Percentiles rank a stretch among this genome's conserved stretches.
phyloP scores from a whole-genome alignment of 2,797 vertebrate genomes.

The Pantherophis vulpinus region DNA sequence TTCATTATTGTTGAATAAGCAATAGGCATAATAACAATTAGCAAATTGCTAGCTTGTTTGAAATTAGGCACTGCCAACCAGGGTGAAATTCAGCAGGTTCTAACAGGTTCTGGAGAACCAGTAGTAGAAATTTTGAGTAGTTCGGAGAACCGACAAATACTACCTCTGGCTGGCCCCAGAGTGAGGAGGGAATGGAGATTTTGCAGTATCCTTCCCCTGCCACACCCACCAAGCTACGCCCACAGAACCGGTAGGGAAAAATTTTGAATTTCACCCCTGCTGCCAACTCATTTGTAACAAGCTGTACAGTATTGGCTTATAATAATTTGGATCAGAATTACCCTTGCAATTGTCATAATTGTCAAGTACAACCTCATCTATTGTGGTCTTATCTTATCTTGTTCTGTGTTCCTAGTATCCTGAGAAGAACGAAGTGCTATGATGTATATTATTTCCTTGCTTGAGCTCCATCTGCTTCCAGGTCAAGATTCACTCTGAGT shows the following conservation, averaged over 20 bases:
- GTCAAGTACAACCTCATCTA: background rate
- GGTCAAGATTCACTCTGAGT: background rate
- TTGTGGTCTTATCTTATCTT: background rate
- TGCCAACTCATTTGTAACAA: background rate
- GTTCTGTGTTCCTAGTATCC: background rate
- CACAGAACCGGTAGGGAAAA: too few relatives aligned
- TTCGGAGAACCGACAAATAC: too few relatives aligned
- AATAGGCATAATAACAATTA: background rate
- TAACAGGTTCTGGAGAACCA: too few relatives aligned
- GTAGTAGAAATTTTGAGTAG: too few relatives aligned
- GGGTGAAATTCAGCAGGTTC: too few relatives aligned
- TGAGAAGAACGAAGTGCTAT: background rate
- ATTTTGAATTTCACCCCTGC: too few relatives aligned
- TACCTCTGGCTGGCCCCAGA: too few relatives aligned
- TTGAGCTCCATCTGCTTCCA: background rate
- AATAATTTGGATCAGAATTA: background rate
- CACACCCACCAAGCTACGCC: too few relatives aligned
- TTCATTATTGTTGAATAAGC: background rate
- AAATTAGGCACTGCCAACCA: background rate
- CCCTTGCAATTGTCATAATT: background rate
- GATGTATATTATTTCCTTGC: background rate
- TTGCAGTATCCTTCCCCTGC: too few relatives aligned
- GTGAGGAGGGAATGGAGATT: too few relatives aligned
- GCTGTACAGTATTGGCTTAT: background rate
- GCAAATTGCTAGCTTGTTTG: background rate